Evolutionary conservation across 2,113 vertebrate genomes (phyloP), one percentile per base, ranked within the genome.

Genomic region (Callorhinus ursinus): DNA sequence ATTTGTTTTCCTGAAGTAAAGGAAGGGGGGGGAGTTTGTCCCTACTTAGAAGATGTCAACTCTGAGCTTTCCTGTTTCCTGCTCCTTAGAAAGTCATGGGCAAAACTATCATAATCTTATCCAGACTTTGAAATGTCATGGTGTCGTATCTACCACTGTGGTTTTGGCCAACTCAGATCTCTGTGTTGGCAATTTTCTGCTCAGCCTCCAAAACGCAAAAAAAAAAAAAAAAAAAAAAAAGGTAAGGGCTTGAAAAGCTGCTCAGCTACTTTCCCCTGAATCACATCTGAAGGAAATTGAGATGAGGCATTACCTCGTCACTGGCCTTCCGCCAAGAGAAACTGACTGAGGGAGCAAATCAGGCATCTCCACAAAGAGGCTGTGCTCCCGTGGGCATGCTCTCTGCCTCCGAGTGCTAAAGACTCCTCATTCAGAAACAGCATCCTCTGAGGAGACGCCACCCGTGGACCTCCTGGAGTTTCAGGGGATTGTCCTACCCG

Each of bases 261-360:
- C 77, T 55, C 0, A 0, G 28, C 53, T 72, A 5, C 84, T 51
- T 93, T 88, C 79, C 77, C 93, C 71, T 61, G 26, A 93, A 85
- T 87, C 67, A 76, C 95, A 93, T 95, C 79, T 69, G 89, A 98
- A 96, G 86, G 69, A 86, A 96, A 95, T 6, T 21, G 93, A 96
- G 86, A 96, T 57, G 93, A 90, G 83, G 83, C 4, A 10, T 79
- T 96, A 76, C 93, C 86, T 95, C 94, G 88, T 97, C 57, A 69
- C 90, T 94, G 93, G 97, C 92, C 84, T 94, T 72, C 3, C 0
- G 33, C 97, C 97, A 96, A 92, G 85, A 94, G 39, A 93, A 65
- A 63, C 49, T 77, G 95, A 94, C n/a, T 15, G 71, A 81, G 86
- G 49, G 42, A 88, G 91, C 91, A 72, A 87, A 72, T 77, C 81